Evolutionary conservation across 2,797 vertebrate species (phyloP), one percentile per base, ranked within the genome.

Genomic region (Heteromormyrus szaboi): DNA sequence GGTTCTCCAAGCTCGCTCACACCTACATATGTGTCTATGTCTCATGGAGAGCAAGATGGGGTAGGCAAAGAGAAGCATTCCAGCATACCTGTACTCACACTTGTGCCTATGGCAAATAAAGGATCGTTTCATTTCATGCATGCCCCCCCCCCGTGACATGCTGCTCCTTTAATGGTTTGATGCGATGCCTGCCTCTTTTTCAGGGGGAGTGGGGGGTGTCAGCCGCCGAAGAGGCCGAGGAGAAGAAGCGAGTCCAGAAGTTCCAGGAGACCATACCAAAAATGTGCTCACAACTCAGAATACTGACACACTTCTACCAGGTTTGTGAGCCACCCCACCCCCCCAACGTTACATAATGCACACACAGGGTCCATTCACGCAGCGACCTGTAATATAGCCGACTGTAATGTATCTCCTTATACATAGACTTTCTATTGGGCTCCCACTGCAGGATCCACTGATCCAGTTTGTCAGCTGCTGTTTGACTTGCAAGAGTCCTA

Each of bases 221-320:
- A 0, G 96, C 97, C 0, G 95, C 96, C 12, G 97, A 98, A 92
- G 98, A 98, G 62, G 96, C 97, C 0, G 97, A 97, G 62, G 98
- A 99, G 92, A 96, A 93, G 89, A 96, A 92, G 93, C 96, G 97
- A 90, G 93, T 97, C 85, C 96, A 96, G 88, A 97, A 97, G 90
- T 99, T 99, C 92, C 96, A 96, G 93, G 97, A 98, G 53, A 98
- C 97, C 0, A 95, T 99, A 93, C 98, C 98, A 90, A 99, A 98
- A 95, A 97, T 98, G 97, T 97, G 97, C 89, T 98, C 98, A 2
- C 98, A 99, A 93, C 92, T 99, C 44, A 95, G 97, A 89, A 97
- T 99, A 92, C 95, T 99, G 90, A 97, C 98, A 1, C 97, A 99
- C 90, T 98, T 98, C 91, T 99, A 99, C 94, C 99, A 99, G 98